phyloP scores from a whole-genome alignment of 2,797 vertebrate genomes.

The Enoplosus armatus region DNA sequence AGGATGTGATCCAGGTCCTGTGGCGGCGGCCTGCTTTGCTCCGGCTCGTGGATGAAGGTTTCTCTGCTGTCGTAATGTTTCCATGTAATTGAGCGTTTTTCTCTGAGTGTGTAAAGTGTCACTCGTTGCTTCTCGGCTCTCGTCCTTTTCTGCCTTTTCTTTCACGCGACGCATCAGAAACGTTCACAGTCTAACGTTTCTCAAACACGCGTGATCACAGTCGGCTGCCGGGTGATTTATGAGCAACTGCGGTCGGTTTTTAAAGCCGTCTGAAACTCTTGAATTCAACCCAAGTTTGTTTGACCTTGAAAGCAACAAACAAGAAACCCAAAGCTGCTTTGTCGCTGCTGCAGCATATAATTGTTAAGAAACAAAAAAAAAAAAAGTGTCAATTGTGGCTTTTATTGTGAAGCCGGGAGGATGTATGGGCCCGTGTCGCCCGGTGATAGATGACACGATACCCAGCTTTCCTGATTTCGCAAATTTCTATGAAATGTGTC shows the following conservation, averaged over 20 bases:
- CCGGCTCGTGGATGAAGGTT: too few species aligned
- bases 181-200: neutral
- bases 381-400: constrained; percentile 69
- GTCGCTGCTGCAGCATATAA: constrained; percentile 40
- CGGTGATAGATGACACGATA: constrained; percentile 75
- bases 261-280: constrained; percentile 1
- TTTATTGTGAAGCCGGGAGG: constrained; percentile 70
- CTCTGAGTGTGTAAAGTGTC: neutral
- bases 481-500: constrained; percentile 84
- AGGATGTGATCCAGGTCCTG: neutral
- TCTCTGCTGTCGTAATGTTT: neutral
- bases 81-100: neutral
- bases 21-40: too few species aligned
- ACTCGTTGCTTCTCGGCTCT: neutral
- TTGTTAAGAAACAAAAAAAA: constrained; percentile 51
- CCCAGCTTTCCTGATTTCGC: constrained; percentile 78
- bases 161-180: neutral
- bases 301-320: constrained; percentile 67
- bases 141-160: neutral
- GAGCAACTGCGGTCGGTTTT: neutral
- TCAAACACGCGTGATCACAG: neutral
- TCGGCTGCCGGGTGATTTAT: neutral
- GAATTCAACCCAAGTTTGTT: constrained; percentile 41
- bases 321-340: neutral
- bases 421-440: constrained; percentile 56